A percentile compares a stretch with the other conserved stretches of the same genome.
Conservation (phyloP, 2,797 vertebrate species). For the Lacerta bilineata region DNA sequence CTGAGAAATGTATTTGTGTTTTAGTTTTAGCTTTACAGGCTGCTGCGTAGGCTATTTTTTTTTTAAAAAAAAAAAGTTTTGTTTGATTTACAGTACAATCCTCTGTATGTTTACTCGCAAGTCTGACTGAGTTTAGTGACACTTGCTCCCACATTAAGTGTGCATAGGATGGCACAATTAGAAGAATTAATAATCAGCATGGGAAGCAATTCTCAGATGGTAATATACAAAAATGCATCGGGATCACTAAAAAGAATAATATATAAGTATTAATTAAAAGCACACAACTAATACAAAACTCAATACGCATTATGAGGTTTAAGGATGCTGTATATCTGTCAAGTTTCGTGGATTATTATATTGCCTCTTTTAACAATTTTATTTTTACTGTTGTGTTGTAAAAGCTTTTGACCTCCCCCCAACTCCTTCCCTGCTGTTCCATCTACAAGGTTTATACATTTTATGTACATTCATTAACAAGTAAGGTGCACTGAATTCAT, state of each 20-base stretch:
- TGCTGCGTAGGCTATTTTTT: neutral
- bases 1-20: neutral
- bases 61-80: neutral
- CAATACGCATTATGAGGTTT: neutral
- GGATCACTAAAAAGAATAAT: neutral
- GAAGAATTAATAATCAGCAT: neutral
- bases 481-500: neutral
- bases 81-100: neutral
- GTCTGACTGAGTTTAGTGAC: neutral
- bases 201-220: neutral
- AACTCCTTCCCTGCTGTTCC: neutral
- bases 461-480: neutral
- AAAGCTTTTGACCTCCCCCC: neutral
- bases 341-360: neutral
- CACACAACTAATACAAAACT: neutral
- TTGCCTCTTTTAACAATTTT: neutral
- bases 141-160: neutral
- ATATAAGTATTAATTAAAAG: neutral
- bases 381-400: neutral
- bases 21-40: neutral
- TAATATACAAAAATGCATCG: neutral
- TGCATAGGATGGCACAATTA: neutral
- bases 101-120: neutral
- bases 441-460: neutral
- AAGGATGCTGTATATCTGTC: neutral